phyloP scores from a whole-genome alignment of 2,113 vertebrate genomes.

The Poicephalus meyeri region DNA sequence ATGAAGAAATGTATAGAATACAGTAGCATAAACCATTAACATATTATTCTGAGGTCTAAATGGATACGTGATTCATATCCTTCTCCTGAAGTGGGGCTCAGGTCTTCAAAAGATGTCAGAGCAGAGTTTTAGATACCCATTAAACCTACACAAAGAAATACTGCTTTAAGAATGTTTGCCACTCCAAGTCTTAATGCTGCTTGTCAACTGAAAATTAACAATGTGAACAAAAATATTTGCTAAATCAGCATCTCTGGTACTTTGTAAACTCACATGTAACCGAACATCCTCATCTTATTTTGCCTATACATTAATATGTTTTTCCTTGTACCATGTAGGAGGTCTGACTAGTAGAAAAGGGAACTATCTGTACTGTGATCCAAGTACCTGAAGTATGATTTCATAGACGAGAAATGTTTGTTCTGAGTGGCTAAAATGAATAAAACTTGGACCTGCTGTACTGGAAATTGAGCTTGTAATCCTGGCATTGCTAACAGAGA shows the following conservation, averaged over 20 bases:
- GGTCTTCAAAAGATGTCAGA: background rate
- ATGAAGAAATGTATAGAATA: background rate
- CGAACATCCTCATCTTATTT: background rate
- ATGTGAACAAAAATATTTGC: background rate
- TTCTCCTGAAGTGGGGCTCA: background rate
- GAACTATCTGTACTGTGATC: background rate
- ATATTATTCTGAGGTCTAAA: background rate
- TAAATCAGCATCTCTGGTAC: background rate
- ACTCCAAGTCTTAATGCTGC: background rate
- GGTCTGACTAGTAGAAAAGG: background rate
- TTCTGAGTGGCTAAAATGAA: background rate
- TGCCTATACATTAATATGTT: background rate
- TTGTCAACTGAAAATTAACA: slow-evolving; percentile 50
- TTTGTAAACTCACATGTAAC: background rate
- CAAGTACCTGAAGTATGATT: background rate
- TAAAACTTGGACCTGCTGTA: background rate
- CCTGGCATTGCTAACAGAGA: background rate
- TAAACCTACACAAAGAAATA: slow-evolving; percentile 1
- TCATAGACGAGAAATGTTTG: background rate
- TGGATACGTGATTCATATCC: background rate
- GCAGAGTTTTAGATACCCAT: background rate
- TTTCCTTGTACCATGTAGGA: background rate
- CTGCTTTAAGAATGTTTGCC: slow-evolving; percentile 1
- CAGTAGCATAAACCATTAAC: background rate
- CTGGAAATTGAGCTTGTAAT: background rate